Conservation (phyloP, 2,113 vertebrate species). For the Chaetodon auriga region DNA sequence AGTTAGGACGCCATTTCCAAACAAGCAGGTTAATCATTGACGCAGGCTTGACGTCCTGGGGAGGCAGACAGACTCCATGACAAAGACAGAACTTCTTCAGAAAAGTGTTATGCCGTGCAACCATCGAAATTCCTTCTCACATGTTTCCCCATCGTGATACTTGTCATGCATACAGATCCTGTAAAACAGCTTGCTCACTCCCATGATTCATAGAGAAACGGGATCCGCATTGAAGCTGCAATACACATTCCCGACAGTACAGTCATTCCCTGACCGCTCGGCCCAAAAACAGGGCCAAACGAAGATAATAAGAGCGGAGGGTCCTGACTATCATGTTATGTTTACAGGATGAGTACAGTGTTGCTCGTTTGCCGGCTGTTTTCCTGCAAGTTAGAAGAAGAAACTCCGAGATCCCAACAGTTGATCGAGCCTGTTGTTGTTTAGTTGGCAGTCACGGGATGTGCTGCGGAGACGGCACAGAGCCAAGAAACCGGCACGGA, state of each 20-base stretch:
- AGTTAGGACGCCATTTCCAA: conserved; percentile 8
- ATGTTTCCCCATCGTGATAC: rapidly evolving
- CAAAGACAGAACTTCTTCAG: rapidly evolving
- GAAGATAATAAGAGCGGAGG: rapidly evolving
- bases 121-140: not conserved
- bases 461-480: not conserved
- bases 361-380: not conserved
- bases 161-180: not conserved
- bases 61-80: not conserved
- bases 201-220: not conserved
- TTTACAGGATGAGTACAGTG: rapidly evolving
- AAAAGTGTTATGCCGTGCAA: not conserved
- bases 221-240: not conserved
- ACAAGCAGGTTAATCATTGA: not conserved
- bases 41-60: not conserved
- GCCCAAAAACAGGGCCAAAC: not conserved
- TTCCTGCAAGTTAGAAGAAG: not conserved
- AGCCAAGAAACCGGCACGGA: not conserved
- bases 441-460: conserved; percentile 68
- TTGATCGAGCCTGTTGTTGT: conserved; percentile 6
- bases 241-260: conserved; percentile 8
- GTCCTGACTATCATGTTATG: rapidly evolving
- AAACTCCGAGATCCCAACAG: not conserved
- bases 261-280: not conserved
- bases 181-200: not conserved